phyloP scores from a whole-genome alignment of 92 coral and sea anemone genomes.

The Epizoanthus stellaris region DNA sequence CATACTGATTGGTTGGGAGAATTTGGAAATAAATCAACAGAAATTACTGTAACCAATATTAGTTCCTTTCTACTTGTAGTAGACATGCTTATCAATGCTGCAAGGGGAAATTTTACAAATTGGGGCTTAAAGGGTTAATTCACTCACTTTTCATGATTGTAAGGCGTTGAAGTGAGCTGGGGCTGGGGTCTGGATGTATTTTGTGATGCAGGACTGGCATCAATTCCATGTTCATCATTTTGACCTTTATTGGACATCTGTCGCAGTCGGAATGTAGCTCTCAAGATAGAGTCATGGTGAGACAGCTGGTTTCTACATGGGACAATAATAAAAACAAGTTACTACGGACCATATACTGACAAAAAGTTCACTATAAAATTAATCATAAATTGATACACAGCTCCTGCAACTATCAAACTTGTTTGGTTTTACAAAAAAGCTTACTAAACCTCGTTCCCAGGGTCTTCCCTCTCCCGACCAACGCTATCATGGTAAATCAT shows the following conservation, averaged over 20 bases:
- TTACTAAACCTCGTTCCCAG: too few relatives aligned
- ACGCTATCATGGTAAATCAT: too few relatives aligned
- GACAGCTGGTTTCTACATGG: conserved; percentile 66
- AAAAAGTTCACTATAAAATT: neutral
- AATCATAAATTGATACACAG: neutral
- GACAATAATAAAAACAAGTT: neutral
- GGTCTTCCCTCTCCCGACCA: too few relatives aligned
- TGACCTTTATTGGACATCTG: conserved; percentile 76
- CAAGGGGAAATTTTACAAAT: too few relatives aligned
- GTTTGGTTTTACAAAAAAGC: too few relatives aligned
- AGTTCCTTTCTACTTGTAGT: too few relatives aligned
- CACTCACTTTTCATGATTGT: conserved; percentile 69
- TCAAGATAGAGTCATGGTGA: conserved; percentile 80
- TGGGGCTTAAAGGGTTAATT: neutral
- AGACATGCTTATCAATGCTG: too few relatives aligned
- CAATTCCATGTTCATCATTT: conserved; percentile 22
- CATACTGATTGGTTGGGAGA: too few relatives aligned
- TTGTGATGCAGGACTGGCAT: conserved; percentile 24
- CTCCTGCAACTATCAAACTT: too few relatives aligned
- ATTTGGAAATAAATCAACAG: too few relatives aligned
- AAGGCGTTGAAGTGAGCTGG: conserved; percentile 76
- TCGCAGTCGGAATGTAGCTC: conserved; percentile 89
- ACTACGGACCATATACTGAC: neutral
- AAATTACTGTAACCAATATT: too few relatives aligned
- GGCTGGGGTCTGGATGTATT: conserved; percentile 51